Evolutionary conservation across 2,888 invertebrate genomes (phyloP).

Genomic region (Dicranocentrus wangi): DNA sequence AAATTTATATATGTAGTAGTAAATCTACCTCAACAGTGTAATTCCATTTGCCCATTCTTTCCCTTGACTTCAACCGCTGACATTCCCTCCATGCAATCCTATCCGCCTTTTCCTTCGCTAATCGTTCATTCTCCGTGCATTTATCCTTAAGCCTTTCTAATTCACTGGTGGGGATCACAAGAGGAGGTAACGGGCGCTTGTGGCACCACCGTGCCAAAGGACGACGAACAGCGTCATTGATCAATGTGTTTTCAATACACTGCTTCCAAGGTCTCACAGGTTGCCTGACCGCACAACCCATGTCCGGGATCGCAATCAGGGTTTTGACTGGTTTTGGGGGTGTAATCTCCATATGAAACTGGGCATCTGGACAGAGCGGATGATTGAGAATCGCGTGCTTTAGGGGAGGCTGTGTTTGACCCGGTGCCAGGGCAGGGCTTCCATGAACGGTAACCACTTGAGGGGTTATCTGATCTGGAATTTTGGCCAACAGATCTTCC

Average conservation of each 20-base stretch:
- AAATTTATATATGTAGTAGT: too few relatives aligned
- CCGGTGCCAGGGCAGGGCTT: conserved; percentile 3
- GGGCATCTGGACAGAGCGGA: conserved; percentile 61
- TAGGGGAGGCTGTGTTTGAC: not conserved
- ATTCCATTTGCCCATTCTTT: conserved; percentile 69
- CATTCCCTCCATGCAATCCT: conserved; percentile 57
- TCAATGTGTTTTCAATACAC: conserved; percentile 69
- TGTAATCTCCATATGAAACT: conserved; percentile 44
- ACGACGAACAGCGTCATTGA: conserved; percentile 71
- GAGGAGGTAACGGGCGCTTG: conserved; percentile 64
- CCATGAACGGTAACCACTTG: conserved; percentile 54
- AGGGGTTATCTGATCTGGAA: conserved; percentile 54
- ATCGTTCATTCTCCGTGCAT: conserved; percentile 61
- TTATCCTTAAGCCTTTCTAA: conserved; percentile 59
- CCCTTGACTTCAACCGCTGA: conserved; percentile 57
- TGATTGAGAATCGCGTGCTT: conserved; percentile 29
- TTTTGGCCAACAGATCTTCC: conserved; percentile 53
- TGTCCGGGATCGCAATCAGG: conserved; percentile 46
- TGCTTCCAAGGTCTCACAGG: conserved; percentile 69
- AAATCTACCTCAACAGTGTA: conserved; percentile 68
- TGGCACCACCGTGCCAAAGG: conserved; percentile 71
- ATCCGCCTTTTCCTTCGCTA: conserved; percentile 50
- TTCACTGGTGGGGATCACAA: conserved; percentile 67
- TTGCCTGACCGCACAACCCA: conserved; percentile 55
- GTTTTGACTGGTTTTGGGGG: conserved; percentile 37